Percentiles rank a stretch among this genome's conserved stretches.
These are phyloP conservation scores for Microcebus jonahi DNA, from an alignment of 2,113 vertebrate species.

Conservation along the genomic window DNA sequence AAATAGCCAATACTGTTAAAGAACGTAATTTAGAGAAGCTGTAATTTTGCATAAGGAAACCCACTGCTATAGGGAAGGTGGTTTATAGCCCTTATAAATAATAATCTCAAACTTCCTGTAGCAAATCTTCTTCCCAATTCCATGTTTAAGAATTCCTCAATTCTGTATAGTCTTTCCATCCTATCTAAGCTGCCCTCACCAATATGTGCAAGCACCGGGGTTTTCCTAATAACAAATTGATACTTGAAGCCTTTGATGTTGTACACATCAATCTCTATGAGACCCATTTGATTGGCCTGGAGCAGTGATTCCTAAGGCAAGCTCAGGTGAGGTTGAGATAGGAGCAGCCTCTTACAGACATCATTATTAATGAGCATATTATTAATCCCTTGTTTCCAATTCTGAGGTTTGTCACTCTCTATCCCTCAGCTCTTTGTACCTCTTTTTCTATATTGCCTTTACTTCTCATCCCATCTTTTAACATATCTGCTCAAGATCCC, in stretches of 20 bases:
- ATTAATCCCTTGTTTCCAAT: background rate
- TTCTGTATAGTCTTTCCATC: background rate
- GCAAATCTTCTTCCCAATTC: background rate
- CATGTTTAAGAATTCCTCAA: background rate
- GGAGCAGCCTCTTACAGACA: background rate
- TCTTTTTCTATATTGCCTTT: background rate
- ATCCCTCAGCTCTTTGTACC: background rate
- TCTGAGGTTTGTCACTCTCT: background rate
- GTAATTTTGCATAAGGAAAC: background rate
- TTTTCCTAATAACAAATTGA: background rate
- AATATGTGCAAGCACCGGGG: background rate
- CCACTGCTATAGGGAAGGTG: background rate
- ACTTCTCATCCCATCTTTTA: constrained; percentile 26
- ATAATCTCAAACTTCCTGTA: background rate
- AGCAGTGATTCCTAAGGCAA: background rate
- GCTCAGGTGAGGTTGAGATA: background rate
- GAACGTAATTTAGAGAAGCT: background rate
- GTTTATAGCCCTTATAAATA: background rate
- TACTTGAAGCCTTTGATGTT: background rate
- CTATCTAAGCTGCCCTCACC: background rate
- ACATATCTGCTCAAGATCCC: constrained; percentile 23
- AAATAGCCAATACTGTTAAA: background rate
- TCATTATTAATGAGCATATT: background rate
- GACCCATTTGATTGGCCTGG: background rate
- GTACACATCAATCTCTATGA: background rate